phyloP scores from a whole-genome alignment of 2,113 vertebrate genomes.

The Oophaga pumilio region DNA sequence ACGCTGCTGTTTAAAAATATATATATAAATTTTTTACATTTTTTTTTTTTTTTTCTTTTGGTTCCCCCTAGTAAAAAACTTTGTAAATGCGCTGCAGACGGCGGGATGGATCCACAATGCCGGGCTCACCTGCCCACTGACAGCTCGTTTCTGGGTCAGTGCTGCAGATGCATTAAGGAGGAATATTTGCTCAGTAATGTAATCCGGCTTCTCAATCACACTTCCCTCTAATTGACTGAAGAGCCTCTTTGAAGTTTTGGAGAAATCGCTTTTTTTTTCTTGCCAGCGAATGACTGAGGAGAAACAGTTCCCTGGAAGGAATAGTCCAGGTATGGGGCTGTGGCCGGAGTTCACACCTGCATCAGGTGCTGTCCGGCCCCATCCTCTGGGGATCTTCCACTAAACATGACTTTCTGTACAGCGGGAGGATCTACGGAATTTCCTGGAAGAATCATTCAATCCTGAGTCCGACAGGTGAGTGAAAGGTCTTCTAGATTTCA shows the following conservation, averaged over 20 bases:
- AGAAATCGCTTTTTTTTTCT: slow-evolving; percentile 58
- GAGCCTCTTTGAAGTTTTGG: slow-evolving; percentile 59
- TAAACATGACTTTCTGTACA: background rate
- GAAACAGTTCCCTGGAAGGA: slow-evolving; percentile 50
- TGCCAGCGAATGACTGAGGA: slow-evolving; percentile 67
- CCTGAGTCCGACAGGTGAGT: background rate
- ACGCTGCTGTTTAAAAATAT: too few relatives aligned
- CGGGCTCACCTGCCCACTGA: background rate
- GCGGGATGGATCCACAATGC: background rate
- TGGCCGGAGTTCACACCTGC: slow-evolving; percentile 57
- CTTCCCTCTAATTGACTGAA: slow-evolving; percentile 60
- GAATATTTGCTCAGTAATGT: slow-evolving; percentile 63
- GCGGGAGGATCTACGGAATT: too few relatives aligned
- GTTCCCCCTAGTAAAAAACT: background rate
- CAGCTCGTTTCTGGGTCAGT: slow-evolving; percentile 59
- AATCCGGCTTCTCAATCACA: slow-evolving; percentile 61
- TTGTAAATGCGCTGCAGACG: background rate
- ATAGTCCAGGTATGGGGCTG: slow-evolving; percentile 40
- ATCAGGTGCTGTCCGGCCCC: background rate
- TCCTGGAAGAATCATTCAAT: background rate
- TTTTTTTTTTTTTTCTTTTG: too few relatives aligned
- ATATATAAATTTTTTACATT: too few relatives aligned
- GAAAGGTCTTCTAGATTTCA: background rate
- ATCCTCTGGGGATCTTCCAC: background rate
- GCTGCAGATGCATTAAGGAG: slow-evolving; percentile 59